Evolutionary conservation across 2,113 vertebrate species (phyloP), one percentile per base, ranked within the genome.

Genomic region (Clarias batrachus): DNA sequence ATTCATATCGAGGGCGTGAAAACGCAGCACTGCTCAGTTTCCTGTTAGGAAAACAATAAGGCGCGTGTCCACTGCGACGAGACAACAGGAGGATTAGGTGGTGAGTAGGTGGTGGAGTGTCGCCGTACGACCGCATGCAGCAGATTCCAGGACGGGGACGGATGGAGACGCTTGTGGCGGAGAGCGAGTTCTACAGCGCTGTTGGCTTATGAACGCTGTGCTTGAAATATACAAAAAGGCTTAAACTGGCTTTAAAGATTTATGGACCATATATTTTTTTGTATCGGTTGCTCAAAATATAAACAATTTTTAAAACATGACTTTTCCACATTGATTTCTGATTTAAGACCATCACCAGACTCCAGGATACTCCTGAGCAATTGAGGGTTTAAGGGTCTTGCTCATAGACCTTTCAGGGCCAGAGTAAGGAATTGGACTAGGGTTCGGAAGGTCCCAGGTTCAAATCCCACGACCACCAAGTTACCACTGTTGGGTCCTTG

Each of bases 101-200:
- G 33, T 65, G 37, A 33, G 84, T 78, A 66, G 87, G 77, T 63
- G 74, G 60, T 63, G 30, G 56, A 66, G 73, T 76, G 25, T 65
- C 33, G 70, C 70, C 21, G 33, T 4, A 11, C 14, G 37, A 27
- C 11, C 3, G 27, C 68, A 74, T 4, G 54, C 30, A 59, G 66
- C 21, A 37, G 33, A 37, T 57, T 5, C 30, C 16, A 23, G 65
- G 27, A 57, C 81, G 6, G 33, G 25, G 27, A 14, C 41, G 11
- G 65, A 25, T 12, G 12, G 23, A 71, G n/a, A 27, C 12, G 21
- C 37, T 25, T 25, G 66, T 37, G 33, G 14, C 16, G 48, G 83
- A 84, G 73, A 11, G 5, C 2, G 13, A 37, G 33, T 37, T 14
- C 23, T 54, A 77, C 17, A 52, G 37, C 5, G 19, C 37, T 16